These are phyloP conservation scores for Drosophila kambysellisi DNA, from an alignment of 2,888 invertebrate species.

Conservation along the genomic window DNA sequence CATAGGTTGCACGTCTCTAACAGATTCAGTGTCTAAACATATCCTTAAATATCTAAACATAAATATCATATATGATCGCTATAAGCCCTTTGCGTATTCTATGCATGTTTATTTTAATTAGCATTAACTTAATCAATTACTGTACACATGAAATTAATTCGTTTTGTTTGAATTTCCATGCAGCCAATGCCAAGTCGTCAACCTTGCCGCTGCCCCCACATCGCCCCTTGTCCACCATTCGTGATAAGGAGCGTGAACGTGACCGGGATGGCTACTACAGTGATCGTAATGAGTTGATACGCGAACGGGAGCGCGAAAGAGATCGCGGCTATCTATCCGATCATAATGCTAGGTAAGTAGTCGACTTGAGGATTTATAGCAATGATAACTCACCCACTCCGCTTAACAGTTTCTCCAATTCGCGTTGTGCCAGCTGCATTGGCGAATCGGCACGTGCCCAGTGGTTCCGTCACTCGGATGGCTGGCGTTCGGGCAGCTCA, in stretches of 20 bases:
- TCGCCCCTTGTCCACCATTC: constrained; percentile 86
- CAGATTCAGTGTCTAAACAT: constrained; percentile 30
- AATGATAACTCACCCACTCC: not conserved
- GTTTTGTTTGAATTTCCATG: not conserved
- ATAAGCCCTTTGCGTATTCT: constrained; percentile 2
- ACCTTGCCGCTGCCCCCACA: constrained; percentile 93
- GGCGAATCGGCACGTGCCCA: constrained; percentile 95
- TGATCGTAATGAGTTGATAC: constrained; percentile 93
- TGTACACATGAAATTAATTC: not conserved
- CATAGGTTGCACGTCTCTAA: constrained; percentile 63
- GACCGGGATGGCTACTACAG: constrained; percentile 95
- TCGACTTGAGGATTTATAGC: accelerated
- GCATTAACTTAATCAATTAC: constrained; percentile 4
- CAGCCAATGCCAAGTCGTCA: constrained; percentile 92
- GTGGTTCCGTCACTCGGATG: constrained; percentile 96
- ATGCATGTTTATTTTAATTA: constrained; percentile 22
- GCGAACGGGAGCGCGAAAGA: constrained; percentile 90
- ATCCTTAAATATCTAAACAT: constrained; percentile 25
- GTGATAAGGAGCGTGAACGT: constrained; percentile 87
- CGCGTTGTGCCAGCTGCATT: constrained; percentile 93
- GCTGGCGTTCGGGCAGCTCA: constrained; percentile 92
- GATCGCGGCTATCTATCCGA: constrained; percentile 92
- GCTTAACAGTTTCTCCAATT: constrained; percentile 85
- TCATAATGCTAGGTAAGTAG: constrained; percentile 89
- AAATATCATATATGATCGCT: constrained; percentile 8